These are phyloP conservation scores for Latrodectus elegans DNA, from an alignment of 2,888 invertebrate genomes.

Conservation along the genomic window DNA sequence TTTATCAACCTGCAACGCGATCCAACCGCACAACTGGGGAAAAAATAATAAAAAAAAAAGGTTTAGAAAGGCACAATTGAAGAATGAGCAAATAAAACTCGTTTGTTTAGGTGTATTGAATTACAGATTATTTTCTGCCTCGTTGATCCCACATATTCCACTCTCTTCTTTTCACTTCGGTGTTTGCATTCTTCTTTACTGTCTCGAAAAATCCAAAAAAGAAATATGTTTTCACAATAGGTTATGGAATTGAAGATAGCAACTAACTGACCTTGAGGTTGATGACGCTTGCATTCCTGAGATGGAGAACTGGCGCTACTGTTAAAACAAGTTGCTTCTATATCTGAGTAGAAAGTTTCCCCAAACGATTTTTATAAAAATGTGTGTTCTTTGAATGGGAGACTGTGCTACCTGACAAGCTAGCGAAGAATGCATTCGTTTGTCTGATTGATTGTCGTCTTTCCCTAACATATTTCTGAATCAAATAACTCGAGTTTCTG, in stretches of 20 bases:
- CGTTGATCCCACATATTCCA: not conserved
- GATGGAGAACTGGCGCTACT: not conserved
- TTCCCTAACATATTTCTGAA: too few relatives aligned
- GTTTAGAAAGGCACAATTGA: not conserved
- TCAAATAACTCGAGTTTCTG: too few relatives aligned
- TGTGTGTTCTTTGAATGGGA: too few relatives aligned
- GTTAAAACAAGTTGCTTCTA: not conserved
- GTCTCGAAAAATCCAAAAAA: slow-evolving; percentile 1
- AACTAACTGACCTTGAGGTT: not conserved
- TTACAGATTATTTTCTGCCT: slow-evolving; percentile 5
- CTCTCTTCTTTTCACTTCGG: slow-evolving; percentile 1
- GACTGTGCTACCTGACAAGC: too few relatives aligned
- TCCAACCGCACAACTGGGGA: not conserved
- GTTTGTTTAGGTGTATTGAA: slow-evolving; percentile 3
- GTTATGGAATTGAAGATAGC: slow-evolving; percentile 1
- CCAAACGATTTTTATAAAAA: too few relatives aligned
- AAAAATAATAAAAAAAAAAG: not conserved
- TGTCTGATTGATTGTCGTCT: too few relatives aligned
- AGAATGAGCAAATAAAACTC: slow-evolving; percentile 2
- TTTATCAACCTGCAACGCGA: not conserved
- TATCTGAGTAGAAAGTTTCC: too few relatives aligned
- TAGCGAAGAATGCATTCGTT: too few relatives aligned
- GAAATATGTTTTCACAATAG: slow-evolving; percentile 2
- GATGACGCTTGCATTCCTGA: not conserved
- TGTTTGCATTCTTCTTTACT: not conserved